Base-by-base conservation (phyloP, 2,888 invertebrate species). In the Hemithea aestivaria region DNA sequence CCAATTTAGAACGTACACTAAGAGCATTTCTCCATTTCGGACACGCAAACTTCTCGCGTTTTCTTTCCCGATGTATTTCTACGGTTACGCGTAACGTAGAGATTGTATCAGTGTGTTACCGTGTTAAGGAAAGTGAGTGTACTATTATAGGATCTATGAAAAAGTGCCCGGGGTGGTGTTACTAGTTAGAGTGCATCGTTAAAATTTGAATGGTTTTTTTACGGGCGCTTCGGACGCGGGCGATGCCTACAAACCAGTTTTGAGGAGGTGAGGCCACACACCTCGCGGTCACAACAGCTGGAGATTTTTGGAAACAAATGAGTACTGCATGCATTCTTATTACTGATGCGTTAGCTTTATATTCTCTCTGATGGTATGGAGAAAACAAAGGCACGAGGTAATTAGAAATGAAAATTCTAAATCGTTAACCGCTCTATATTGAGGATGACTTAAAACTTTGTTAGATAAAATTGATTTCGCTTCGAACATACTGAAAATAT, bases 191-290 rank as follows among this genome's bases (percentile, higher is more conserved):
- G 58, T 33, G 49, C 47, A 57, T 74, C 72, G 72, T 80, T 71
- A 76, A 81, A 71, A 59, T 73, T 74, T 75, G 69, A 78, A 74
- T 75, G 66, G 51, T 64, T 75, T 78, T 78, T 78, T 77, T 38
- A 40, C 37, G 40, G 39, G 37, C 71, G 32, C 37, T 32, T 32
- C 59, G 63, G 54, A 61, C 57, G 62, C 57, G 34, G 44, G 57
- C 64, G 61, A 62, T 51, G 56, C 52, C 54, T 50, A 51, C 49
- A 61, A 80, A 80, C 83, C 77, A 65, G 83, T 80, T 78, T 60
- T 54, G 57, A 58, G 48, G 56, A 56, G 55, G 56, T 49, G 45
- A 50, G 66, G 65, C 73, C 73, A 74, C 73, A 73, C 71, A 72
- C 68, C 63, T 63, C 49, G 64, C 35, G 29, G 24, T 12, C 32